Evolutionary conservation across 2,797 vertebrate species (phyloP), one percentile per base, ranked within the genome.

Genomic region (Muscicapa comitata): DNA sequence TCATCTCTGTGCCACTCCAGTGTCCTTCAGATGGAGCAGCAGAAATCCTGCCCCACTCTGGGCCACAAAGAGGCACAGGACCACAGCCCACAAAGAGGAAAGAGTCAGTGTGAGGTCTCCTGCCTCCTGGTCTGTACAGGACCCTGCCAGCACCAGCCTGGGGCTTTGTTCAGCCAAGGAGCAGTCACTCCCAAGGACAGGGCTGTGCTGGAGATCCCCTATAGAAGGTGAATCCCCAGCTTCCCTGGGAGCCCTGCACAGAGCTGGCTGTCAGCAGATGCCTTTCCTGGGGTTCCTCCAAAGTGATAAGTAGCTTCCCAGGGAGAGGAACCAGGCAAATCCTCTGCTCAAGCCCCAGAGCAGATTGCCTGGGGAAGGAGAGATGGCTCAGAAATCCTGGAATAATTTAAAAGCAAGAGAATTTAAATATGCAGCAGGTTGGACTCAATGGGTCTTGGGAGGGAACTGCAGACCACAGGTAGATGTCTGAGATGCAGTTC

Each of bases 1-100:
- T 7, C 13, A 2, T 1, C 31, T 45, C 42, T 2, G 1, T 11
- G 0, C 50, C 45, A 21, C 33, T 13, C 37, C 7, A 1, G 17
- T 0, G 1, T 11, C 38, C 25, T 67, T 23, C 12, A 2, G 10
- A 6, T 1, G 26, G 42, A 45, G 45, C 2, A 4, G n/a, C 62
- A 63, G 67, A 63, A 31, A 26, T 59, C 16, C 2, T 10, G 26
- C 3, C 24, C 63, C 50, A 15, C 18, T 50, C 7, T 51, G 67
- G 80, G 45, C 26, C 58, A 45, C 71, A 26, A 11, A 65, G 51
- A 29, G 66, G 42, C 38, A 43, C 26, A 47, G 43, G 11, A 5
- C 10, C 61, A 53, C 8, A 37, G 53, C 10, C 43, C 79, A 58
- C 13, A 29, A 11, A 20, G 48, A 55, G 19, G 10, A 42, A 35